A percentile compares a stretch with the other conserved stretches of the same genome.
phyloP scores from a whole-genome alignment of 2,888 invertebrate species.

The Toxonevra muliebris region DNA sequence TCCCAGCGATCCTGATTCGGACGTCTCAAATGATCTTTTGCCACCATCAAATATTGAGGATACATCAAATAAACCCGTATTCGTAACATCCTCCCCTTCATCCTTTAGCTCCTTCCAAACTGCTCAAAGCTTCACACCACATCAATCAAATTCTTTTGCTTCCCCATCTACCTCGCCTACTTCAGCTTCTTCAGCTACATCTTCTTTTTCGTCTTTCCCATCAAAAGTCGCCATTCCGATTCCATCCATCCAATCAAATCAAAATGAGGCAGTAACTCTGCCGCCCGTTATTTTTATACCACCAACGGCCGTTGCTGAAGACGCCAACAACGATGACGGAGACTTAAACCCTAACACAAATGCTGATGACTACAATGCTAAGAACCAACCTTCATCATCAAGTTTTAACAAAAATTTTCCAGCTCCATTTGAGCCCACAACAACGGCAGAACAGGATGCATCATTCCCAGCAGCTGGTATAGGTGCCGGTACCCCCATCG shows the following conservation, averaged over 20 bases:
- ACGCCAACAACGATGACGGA: constrained; percentile 9
- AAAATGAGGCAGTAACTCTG: constrained; percentile 41
- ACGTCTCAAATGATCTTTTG: constrained; percentile 40
- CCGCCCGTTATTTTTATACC: constrained; percentile 50
- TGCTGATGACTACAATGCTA: constrained; percentile 28
- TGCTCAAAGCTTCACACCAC: constrained; percentile 43
- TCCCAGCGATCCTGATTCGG: constrained; percentile 39
- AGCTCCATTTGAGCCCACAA: constrained; percentile 53
- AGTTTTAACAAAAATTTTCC: constrained; percentile 58
- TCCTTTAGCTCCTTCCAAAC: constrained; percentile 37
- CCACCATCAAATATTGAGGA: constrained; percentile 41
- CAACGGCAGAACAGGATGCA: constrained; percentile 39
- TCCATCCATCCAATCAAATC: constrained; percentile 47
- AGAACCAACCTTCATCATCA: constrained; percentile 42
- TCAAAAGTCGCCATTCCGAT: constrained; percentile 60
- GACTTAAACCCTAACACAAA: constrained; percentile 9
- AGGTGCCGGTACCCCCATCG: constrained; percentile 5
- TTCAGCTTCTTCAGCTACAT: constrained; percentile 51
- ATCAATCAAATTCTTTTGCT: constrained; percentile 24
- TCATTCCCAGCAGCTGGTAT: constrained; percentile 44
- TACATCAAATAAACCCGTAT: constrained; percentile 29
- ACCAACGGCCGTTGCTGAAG: constrained; percentile 41
- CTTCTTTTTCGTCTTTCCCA: constrained; percentile 56
- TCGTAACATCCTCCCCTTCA: constrained; percentile 33
- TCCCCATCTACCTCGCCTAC: constrained; percentile 38